Evolutionary conservation across 2,113 vertebrate genomes (phyloP).

Genomic region (Miniopterus natalensis): DNA sequence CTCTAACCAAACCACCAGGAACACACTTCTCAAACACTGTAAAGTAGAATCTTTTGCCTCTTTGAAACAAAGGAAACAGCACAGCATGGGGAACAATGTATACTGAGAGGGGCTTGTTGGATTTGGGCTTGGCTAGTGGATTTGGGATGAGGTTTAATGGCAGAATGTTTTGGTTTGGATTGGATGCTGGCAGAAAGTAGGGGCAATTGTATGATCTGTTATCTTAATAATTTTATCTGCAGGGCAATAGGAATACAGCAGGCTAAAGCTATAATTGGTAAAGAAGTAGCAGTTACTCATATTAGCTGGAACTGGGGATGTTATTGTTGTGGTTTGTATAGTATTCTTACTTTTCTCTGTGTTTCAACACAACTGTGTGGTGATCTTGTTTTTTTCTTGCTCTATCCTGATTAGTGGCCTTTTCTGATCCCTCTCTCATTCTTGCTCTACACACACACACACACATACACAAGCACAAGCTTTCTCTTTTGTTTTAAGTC

Average conservation of each 20-base stretch:
- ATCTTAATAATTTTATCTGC: background rate
- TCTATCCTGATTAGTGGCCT: background rate
- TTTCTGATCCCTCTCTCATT: background rate
- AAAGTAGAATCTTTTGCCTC: background rate
- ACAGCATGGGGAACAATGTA: background rate
- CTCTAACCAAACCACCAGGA: background rate
- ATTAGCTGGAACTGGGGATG: background rate
- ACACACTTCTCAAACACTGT: background rate
- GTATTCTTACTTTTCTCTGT: background rate
- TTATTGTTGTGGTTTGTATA: background rate
- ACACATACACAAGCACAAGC: background rate
- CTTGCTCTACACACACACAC: background rate
- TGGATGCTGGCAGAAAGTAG: background rate
- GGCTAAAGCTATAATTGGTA: background rate
- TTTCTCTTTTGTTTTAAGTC: background rate
- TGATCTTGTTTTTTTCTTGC: conserved; percentile 7
- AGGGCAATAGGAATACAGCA: background rate
- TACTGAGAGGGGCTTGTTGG: background rate
- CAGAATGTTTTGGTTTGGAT: conserved; percentile 30
- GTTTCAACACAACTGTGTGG: background rate
- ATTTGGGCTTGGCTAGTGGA: background rate
- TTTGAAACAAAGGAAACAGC: background rate
- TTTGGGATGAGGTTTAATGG: background rate
- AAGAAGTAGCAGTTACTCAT: background rate
- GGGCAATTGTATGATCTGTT: background rate